phyloP scores from a whole-genome alignment of 2,797 vertebrate species.

The Betta splendens region DNA sequence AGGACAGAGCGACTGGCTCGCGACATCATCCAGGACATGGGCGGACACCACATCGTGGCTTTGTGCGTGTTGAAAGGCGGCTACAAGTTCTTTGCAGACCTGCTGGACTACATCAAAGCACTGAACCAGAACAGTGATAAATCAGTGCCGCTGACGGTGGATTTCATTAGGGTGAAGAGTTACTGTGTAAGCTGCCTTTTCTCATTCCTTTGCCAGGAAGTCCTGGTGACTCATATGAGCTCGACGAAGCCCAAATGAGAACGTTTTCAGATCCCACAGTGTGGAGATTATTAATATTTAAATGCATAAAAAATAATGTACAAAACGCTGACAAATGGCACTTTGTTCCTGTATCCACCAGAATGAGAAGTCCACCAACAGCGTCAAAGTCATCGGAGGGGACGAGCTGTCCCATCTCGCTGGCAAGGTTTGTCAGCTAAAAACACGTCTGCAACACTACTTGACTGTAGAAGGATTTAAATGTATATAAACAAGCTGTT shows the following conservation, averaged over 20 bases:
- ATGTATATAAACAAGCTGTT: neutral
- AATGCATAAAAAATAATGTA: neutral
- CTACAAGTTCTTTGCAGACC: slow-evolving; percentile 90
- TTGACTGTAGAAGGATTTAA: too few relatives aligned
- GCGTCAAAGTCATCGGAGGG: slow-evolving; percentile 83
- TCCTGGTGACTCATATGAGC: slow-evolving; percentile 18
- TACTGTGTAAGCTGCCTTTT: slow-evolving; percentile 80
- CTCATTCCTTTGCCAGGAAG: slow-evolving; percentile 38
- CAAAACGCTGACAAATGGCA: neutral
- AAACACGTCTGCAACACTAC: neutral
- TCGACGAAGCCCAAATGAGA: slow-evolving; percentile 24
- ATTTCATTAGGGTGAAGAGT: slow-evolving; percentile 90
- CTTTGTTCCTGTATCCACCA: slow-evolving; percentile 44
- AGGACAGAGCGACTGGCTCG: slow-evolving; percentile 89
- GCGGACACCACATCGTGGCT: slow-evolving; percentile 86
- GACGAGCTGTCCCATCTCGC: slow-evolving; percentile 81
- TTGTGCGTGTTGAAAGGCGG: slow-evolving; percentile 90
- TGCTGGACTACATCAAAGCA: slow-evolving; percentile 88
- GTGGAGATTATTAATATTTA: too few relatives aligned
- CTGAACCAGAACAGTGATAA: slow-evolving; percentile 87
- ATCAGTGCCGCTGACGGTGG: slow-evolving; percentile 87
- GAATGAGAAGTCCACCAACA: slow-evolving; percentile 83
- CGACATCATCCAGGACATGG: slow-evolving; percentile 87
- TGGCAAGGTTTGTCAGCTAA: slow-evolving; percentile 76
- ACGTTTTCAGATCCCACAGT: slow-evolving; percentile 2